A percentile compares a stretch with the other conserved stretches of the same genome.
Conservation (phyloP, 1,140 invertebrate species). For the Bombyx mori region DNA sequence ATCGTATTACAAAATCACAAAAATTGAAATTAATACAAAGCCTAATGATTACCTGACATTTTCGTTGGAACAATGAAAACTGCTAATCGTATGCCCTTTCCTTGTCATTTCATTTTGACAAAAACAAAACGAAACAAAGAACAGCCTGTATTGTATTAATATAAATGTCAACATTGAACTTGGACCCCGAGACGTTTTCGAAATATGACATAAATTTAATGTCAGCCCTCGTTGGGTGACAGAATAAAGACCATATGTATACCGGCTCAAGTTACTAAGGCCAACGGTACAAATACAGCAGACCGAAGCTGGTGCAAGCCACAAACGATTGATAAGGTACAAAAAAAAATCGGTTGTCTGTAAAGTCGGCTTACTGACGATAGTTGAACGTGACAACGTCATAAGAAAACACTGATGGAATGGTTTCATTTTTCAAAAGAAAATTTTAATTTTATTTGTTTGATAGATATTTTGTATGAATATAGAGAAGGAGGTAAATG, state of each 20-base stretch:
- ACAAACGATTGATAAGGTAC: conserved; percentile 9
- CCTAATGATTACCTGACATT: conserved; percentile 17
- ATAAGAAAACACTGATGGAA: no score
- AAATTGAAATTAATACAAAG: background rate
- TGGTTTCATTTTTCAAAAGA: no score
- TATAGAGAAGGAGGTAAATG: no score
- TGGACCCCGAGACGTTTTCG: conserved; percentile 33
- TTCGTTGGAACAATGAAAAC: conserved; percentile 9
- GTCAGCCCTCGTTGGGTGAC: conserved; percentile 51
- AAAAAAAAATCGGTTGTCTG: background rate
- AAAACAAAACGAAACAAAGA: conserved; percentile 23
- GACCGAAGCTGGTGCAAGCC: conserved; percentile 16
- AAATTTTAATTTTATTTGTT: no score
- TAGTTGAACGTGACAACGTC: no score
- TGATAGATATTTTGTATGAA: no score
- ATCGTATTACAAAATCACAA: no score
- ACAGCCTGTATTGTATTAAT: conserved; percentile 48
- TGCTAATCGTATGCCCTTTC: conserved; percentile 16
- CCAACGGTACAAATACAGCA: conserved; percentile 46
- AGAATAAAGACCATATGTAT: conserved; percentile 65
- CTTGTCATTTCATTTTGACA: conserved; percentile 22
- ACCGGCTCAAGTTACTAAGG: conserved; percentile 53
- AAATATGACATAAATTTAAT: conserved; percentile 68
- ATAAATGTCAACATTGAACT: conserved; percentile 60
- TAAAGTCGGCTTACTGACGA: no score